These are phyloP conservation scores for Aradophagus sp. DNA, from an alignment of 1,140 invertebrate species.

Conservation along the genomic window DNA sequence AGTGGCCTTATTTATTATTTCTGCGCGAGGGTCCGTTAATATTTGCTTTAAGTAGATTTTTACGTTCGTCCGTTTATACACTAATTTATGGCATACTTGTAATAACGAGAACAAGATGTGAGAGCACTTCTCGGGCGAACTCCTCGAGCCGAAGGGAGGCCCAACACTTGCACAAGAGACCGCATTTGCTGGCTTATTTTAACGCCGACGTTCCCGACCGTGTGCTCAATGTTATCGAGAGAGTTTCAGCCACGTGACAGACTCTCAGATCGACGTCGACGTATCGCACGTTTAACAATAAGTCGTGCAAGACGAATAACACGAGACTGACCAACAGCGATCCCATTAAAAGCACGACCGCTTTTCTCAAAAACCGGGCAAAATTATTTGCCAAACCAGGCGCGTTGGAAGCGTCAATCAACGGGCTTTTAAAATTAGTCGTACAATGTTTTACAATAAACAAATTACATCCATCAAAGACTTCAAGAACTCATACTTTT, in stretches of 20 bases:
- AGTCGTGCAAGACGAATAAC: too few relatives aligned
- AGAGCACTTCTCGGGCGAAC: background rate
- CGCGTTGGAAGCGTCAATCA: too few relatives aligned
- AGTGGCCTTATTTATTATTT: conserved; percentile 28
- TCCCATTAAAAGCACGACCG: too few relatives aligned
- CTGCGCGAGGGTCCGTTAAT: conserved; percentile 12
- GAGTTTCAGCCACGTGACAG: background rate
- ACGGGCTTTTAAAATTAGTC: too few relatives aligned
- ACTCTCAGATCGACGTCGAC: background rate
- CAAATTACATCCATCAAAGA: too few relatives aligned
- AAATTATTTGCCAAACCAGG: too few relatives aligned
- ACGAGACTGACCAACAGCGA: too few relatives aligned
- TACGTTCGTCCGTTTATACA: conserved; percentile 29
- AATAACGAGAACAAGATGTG: conserved; percentile 43
- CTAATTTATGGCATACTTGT: conserved; percentile 37
- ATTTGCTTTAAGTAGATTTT: conserved; percentile 36
- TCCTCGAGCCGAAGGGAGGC: conserved; percentile 1
- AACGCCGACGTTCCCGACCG: conserved; percentile 11
- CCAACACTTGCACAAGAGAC: conserved; percentile 3
- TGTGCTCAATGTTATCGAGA: background rate
- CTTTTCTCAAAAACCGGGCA: too few relatives aligned
- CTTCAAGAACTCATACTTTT: too few relatives aligned
- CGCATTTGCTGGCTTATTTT: conserved; percentile 20
- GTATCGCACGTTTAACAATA: too few relatives aligned
- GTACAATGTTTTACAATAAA: too few relatives aligned